Evolutionary conservation across 1,140 invertebrate genomes (phyloP).

Genomic region (Copidosoma floridanum): DNA sequence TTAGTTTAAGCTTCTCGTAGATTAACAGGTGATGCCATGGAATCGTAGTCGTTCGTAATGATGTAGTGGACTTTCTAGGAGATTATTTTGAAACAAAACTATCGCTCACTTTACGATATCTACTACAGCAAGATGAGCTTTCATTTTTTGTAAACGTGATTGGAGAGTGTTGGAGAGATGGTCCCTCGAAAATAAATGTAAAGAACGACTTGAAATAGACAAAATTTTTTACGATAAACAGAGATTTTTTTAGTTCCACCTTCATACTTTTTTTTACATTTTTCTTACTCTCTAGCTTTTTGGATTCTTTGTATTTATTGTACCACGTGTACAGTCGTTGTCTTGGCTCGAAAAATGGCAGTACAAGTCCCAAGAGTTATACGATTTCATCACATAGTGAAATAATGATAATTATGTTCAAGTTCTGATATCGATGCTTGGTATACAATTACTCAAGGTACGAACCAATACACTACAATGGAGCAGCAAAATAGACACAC

Average conservation of each 20-base stretch:
- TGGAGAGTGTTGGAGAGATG: conserved; percentile 40
- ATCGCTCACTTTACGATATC: conserved; percentile 54
- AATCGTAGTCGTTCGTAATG: too few relatives aligned
- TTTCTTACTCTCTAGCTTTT: conserved; percentile 1
- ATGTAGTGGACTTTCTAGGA: too few relatives aligned
- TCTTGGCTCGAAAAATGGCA: too few relatives aligned
- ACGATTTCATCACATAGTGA: not conserved
- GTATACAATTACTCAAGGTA: too few relatives aligned
- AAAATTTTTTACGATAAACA: conserved; percentile 31
- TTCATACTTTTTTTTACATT: conserved; percentile 17
- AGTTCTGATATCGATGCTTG: too few relatives aligned
- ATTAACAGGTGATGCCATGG: conserved; percentile 56
- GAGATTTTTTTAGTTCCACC: too few relatives aligned
- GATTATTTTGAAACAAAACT: conserved; percentile 60
- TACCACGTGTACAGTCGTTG: not conserved
- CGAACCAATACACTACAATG: too few relatives aligned
- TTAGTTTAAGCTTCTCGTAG: conserved; percentile 34
- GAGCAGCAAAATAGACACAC: too few relatives aligned
- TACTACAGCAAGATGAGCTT: too few relatives aligned
- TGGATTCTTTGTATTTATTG: not conserved
- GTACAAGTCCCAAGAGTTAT: not conserved
- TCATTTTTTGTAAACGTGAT: too few relatives aligned
- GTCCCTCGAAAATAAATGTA: not conserved
- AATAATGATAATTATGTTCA: not conserved
- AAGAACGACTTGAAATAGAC: conserved; percentile 32